phyloP scores from a whole-genome alignment of 1,140 invertebrate species.

The Andricus grossulariae region DNA sequence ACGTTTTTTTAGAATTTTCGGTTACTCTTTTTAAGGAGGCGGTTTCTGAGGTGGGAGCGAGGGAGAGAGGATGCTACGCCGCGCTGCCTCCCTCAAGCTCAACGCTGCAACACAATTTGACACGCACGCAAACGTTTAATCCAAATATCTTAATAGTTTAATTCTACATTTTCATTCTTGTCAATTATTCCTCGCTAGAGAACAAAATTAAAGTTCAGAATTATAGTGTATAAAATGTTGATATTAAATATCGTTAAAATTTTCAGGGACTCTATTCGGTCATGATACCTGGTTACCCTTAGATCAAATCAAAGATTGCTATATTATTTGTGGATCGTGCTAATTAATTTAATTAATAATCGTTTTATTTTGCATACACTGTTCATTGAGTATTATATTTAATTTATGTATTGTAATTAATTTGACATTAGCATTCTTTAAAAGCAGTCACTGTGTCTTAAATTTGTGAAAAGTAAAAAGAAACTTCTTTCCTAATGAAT shows the following conservation, averaged over 20 bases:
- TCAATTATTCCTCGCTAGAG: neutral
- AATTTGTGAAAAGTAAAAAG: too few species aligned
- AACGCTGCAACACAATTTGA: constrained; percentile 77
- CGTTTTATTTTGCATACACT: too few species aligned
- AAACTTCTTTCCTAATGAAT: too few species aligned
- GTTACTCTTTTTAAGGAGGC: constrained; percentile 52
- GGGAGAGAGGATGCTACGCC: constrained; percentile 71
- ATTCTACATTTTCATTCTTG: neutral
- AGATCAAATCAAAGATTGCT: constrained; percentile 73
- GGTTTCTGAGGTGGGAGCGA: constrained; percentile 47
- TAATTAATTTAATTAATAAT: neutral
- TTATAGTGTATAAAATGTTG: too few species aligned
- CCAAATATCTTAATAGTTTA: neutral
- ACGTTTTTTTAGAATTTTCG: constrained; percentile 56
- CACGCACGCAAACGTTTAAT: constrained; percentile 74
- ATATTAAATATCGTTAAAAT: too few species aligned
- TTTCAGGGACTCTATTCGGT: neutral
- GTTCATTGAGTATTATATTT: constrained; percentile 57
- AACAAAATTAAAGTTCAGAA: neutral
- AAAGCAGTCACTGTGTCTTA: neutral
- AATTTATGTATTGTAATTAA: constrained; percentile 10
- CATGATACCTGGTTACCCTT: constrained; percentile 61
- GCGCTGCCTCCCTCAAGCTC: constrained; percentile 76
- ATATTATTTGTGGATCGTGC: constrained; percentile 74
- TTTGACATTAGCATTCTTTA: neutral